Percentiles rank a stretch among this genome's conserved stretches.
These are phyloP conservation scores for Coenobita brevimanus DNA, from an alignment of 1,140 invertebrate genomes.

Conservation along the genomic window DNA sequence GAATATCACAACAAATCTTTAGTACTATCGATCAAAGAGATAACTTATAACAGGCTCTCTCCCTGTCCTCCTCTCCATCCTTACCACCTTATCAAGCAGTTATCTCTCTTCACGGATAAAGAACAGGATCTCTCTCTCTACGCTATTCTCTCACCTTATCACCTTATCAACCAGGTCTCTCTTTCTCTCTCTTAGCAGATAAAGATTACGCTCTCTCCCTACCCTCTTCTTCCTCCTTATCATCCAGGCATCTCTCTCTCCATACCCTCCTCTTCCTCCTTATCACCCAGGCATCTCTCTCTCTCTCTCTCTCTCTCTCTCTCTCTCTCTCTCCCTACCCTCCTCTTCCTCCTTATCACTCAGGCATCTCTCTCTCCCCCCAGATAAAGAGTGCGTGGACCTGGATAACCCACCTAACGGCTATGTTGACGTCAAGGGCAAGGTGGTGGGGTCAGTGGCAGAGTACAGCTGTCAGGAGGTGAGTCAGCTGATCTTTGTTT, in stretches of 20 bases:
- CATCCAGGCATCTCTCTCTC: neutral
- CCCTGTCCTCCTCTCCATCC: no score
- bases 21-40: no score
- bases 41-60: no score
- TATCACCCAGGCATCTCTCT: neutral
- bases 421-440: constrained; percentile 81
- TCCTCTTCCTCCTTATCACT: neutral
- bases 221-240: neutral
- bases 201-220: neutral
- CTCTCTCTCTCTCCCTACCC: neutral
- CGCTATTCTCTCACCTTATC: no score
- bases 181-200: no score
- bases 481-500: no score
- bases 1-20: no score
- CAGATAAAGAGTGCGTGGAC: constrained; percentile 89
- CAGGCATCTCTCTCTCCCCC: neutral
- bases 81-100: no score
- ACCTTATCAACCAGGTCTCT: no score
- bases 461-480: constrained; percentile 90
- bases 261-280: neutral
- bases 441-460: constrained; percentile 85
- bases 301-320: neutral
- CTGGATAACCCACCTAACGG: constrained; percentile 82
- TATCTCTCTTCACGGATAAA: no score
- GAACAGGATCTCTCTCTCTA: no score